Base-by-base conservation (phyloP, 2,797 vertebrate genomes). In the Pyrocephalus nanus region DNA sequence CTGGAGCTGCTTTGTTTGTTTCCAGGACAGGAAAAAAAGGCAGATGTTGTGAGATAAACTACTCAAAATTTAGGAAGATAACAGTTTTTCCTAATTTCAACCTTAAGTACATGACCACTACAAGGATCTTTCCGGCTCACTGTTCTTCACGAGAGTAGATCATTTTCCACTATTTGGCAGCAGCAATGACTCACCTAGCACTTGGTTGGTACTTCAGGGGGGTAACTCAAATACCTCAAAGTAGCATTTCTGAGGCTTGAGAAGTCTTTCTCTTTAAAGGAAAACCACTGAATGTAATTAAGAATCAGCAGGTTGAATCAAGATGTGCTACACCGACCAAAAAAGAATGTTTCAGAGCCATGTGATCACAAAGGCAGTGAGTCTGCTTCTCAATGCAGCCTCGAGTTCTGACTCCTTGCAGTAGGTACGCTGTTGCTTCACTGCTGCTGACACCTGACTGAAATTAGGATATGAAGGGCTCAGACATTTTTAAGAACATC, bases 291-390 rank as follows among this genome's bases (percentile, higher is more conserved):
- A 15, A 23, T 2, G 3, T 16, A 61, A 77, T 19, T 13, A 64
- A 81, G 22, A 30, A 75, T 26, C 18, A 88, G 25, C 27, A 70
- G 8, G 60, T 4, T 53, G 22, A 74, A 43, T 30, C 53, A n/a
- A 70, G 17, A 61, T 42, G 26, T 30, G 34, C 53, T 71, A 77
- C 23, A 27, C 12, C 47, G 66, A 86, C 2, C 0, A 1, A 75
- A 67, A 64, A 50, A 30, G n/a, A 71, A 53, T 5, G 15, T 40
- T 79, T 58, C 38, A 40, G 45, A 81, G 32, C 25, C 50, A 17
- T 26, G 23, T 55, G 36, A 38, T 26, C 8, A 13, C 0, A 2
- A 36, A 71, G 16, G 23, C 8, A 69, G 15, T 0, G 0, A 77
- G 26, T 4, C 26, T 48, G 29, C 40, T 32, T 19, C 42, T 43